A percentile compares a stretch with the other conserved stretches of the same genome.
Conservation (phyloP, 2,888 invertebrate genomes). For the Brassicogethes aeneus region DNA sequence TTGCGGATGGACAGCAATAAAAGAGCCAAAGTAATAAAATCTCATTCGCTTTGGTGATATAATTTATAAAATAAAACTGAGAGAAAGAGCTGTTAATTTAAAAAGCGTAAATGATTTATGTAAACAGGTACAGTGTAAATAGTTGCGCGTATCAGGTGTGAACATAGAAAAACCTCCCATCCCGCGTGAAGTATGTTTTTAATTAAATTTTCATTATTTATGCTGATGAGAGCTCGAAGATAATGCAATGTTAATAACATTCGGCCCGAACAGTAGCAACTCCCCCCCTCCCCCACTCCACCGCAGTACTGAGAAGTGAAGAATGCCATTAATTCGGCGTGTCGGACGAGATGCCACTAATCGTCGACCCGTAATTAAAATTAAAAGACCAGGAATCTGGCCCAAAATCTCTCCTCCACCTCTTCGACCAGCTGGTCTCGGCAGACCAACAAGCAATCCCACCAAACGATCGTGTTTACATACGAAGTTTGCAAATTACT, state of each 20-base stretch:
- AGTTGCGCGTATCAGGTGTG: conserved; percentile 15
- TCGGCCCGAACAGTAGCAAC: conserved; percentile 24
- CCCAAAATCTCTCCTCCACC: neutral
- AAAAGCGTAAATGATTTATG: conserved; percentile 2
- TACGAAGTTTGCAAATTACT: too few relatives aligned
- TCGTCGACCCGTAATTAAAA: conserved; percentile 25
- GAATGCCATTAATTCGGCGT: conserved; percentile 23
- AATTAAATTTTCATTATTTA: conserved; percentile 34
- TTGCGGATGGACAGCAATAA: too few relatives aligned
- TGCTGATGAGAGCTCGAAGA: conserved; percentile 26
- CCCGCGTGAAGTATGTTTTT: conserved; percentile 26
- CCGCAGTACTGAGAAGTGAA: conserved; percentile 19
- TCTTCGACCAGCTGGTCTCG: too few relatives aligned
- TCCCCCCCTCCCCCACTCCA: neutral
- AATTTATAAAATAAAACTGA: too few relatives aligned
- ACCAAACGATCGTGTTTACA: too few relatives aligned
- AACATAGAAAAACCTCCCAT: conserved; percentile 18
- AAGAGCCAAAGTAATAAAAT: too few relatives aligned
- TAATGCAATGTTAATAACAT: conserved; percentile 20
- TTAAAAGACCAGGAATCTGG: conserved; percentile 25
- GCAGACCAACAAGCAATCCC: too few relatives aligned
- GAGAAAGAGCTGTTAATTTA: neutral
- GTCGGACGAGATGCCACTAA: conserved; percentile 16
- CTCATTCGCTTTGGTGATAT: too few relatives aligned
- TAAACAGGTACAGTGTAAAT: conserved; percentile 1